Base-by-base conservation (phyloP, 2,113 vertebrate species). In the Tetrax tetrax region DNA sequence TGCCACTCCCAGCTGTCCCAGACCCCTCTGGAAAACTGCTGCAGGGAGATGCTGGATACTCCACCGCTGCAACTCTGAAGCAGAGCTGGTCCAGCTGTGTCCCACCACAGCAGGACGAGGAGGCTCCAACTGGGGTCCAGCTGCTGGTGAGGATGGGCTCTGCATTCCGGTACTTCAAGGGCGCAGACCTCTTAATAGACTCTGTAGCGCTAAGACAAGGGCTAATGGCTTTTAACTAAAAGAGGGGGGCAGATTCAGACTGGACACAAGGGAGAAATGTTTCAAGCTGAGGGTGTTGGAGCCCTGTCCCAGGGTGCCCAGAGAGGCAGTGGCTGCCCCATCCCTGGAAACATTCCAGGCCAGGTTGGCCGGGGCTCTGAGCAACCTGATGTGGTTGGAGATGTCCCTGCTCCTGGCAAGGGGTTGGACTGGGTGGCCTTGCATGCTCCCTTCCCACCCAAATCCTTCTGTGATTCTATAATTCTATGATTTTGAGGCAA, bases 231-330 rank as follows among this genome's bases (percentile, higher is more conserved):
- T 53, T 43, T 29, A 61, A 29, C 20, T 6, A 2, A 51, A 83
- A 24, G 35, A 61, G 24, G 56, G 41, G 16, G 41, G 29, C 7
- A 61, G 35, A 61, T 51, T 15, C 12, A 41, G 66, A 9, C 12
- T 4, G 6, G 19, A 41, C 3, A 7, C 4, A 9, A 51, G 18
- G 80, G 23, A 61, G 29, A 24, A 38, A 25, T 48, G 7, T 2
- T n/a, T 41, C 2, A 1, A 0, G 0, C 3, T n/a, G 65, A 51
- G 35, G 19, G 29, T 4, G 45, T 35, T 23, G 47, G 71, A 5
- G 2, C 18, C 1, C 54, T 60, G 54, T 18, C 18, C 0, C 28
- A 70, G 65, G 79, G 3, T 82, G 38, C 45, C 35, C 65, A 10
- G 53, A 69, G 43, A 27, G 5, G 53, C 6, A 7, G n/a, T 14